phyloP scores from a whole-genome alignment of 2,113 vertebrate species.

The Danio rerio region DNA sequence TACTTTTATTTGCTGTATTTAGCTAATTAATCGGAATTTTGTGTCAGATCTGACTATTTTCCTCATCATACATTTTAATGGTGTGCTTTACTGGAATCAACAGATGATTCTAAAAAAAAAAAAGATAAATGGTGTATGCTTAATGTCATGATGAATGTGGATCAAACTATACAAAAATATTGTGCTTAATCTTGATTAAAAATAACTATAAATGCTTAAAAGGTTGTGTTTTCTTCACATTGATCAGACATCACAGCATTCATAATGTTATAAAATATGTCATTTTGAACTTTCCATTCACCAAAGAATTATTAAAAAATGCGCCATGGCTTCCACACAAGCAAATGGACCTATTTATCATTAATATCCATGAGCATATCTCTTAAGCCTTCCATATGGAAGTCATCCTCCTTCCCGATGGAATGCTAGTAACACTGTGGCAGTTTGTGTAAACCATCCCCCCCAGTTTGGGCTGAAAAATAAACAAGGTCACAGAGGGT shows the following conservation, averaged over 20 bases:
- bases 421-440: conserved; percentile 1
- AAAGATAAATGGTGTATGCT: no score
- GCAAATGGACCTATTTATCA: background rate
- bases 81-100: no score
- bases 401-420: background rate
- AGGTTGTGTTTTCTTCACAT: background rate
- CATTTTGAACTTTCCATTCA: background rate
- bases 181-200: no score
- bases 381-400: background rate
- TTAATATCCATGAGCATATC: background rate
- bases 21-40: no score
- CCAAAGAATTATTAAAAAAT: background rate
- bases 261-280: background rate
- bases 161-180: no score
- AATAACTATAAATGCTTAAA: background rate
- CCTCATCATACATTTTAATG: no score
- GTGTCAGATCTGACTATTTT: no score
- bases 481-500: conserved; percentile 21
- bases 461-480: background rate
- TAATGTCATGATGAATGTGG: no score
- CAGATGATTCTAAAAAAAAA: no score
- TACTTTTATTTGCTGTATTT: no score
- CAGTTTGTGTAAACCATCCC: conserved; percentile 34
- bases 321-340: background rate
- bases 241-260: background rate